Evolutionary conservation across 2,113 vertebrate species (phyloP).

Genomic region (Acanthisitta chloris): DNA sequence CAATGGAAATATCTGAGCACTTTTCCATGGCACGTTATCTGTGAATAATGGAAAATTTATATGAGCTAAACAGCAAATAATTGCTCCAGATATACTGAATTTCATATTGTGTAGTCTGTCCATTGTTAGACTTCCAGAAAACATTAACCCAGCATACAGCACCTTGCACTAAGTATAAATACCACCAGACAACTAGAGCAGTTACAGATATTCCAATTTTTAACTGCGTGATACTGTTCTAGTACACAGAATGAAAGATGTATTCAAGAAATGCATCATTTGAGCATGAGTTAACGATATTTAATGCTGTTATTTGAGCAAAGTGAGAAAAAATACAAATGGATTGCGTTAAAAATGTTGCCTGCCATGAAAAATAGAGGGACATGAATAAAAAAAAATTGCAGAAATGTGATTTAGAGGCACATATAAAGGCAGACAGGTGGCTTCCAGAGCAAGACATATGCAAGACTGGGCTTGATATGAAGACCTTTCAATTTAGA

Average conservation of each 20-base stretch:
- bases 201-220: neutral
- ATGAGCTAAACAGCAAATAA: conserved; percentile 45
- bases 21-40: conserved; percentile 51
- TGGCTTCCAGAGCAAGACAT: neutral
- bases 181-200: neutral
- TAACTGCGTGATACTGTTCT: neutral
- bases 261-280: neutral
- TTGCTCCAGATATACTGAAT: conserved; percentile 33
- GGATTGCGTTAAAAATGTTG: neutral
- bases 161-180: neutral
- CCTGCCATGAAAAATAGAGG: neutral
- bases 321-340: neutral
- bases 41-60: conserved; percentile 39
- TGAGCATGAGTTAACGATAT: neutral
- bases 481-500: neutral
- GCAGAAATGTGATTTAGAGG: neutral
- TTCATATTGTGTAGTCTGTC: neutral
- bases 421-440: neutral
- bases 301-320: neutral
- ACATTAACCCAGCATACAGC: neutral
- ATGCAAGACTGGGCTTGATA: neutral
- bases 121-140: conserved; percentile 52
- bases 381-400: neutral
- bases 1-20: conserved; percentile 46
- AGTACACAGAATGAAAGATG: neutral